Evolutionary conservation across 2,888 invertebrate genomes (phyloP), one percentile per base, ranked within the genome.

Genomic region (Gisinianus flammeolus): DNA sequence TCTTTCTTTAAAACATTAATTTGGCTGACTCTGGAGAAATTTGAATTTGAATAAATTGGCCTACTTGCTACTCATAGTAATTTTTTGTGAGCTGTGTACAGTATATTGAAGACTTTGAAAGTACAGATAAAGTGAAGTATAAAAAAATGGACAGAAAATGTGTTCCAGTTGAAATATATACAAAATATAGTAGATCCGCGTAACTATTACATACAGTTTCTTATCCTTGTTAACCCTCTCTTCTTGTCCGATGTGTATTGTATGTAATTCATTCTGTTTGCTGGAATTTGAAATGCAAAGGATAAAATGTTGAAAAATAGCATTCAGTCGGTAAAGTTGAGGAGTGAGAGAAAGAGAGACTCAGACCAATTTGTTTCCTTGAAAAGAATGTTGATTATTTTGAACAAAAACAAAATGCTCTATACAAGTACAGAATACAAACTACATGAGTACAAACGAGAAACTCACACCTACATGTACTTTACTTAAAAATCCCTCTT

Each of bases 301-400:
- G 62, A 35, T 26, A 68, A 35, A 16, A 22, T n/a, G 16, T 68
- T 35, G 68, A 68, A 68, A 68, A 68, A 66, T 66, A 66, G 66
- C 19, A 8, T 66, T 28, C 24, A 64, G 24, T 64, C n/a, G n/a
- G n/a, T n/a, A n/a, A n/a, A n/a, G n/a, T 64, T 26, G 26, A 44
- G 6, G 44, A 44, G 8, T 44, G 19, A 12, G 6, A 44, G 12
- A 35, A 8, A 35, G 35, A 44, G 16, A 44, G 8, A 2, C 8
- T 44, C 8, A 44, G 68, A 68, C 35, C 22, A 68, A 68, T 68
- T 68, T 68, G 68, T 68, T 68, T 68, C 68, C 26, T 10, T 3
- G 10, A 35, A 33, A 68, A 68, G 68, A 68, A 68, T 68, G 68
- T 68, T 68, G 68, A 68, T 68, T 35, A 44, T 35, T 24, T 44